Evolutionary conservation across 2,888 invertebrate species (phyloP).

Genomic region (Lutraria lutraria): DNA sequence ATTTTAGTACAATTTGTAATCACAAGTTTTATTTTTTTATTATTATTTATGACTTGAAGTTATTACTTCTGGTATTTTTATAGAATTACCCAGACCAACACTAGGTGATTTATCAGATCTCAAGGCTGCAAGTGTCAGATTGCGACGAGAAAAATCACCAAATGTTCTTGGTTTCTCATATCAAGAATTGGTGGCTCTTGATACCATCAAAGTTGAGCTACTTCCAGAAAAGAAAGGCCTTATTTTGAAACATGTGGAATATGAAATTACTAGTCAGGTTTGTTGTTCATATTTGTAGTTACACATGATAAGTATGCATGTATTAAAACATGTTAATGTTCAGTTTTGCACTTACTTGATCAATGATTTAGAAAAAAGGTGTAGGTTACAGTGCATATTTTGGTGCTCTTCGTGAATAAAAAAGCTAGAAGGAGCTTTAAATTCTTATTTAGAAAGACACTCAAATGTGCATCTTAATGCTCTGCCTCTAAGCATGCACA

Average conservation of each 20-base stretch:
- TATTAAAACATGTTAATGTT: no score
- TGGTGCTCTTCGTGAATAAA: no score
- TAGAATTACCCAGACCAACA: constrained; percentile 86
- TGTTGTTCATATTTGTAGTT: constrained; percentile 20
- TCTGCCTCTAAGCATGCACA: no score
- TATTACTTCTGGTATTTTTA: constrained; percentile 31
- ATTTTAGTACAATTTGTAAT: background rate
- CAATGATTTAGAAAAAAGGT: no score
- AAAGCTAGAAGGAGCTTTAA: no score
- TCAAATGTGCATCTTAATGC: no score
- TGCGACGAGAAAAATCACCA: constrained; percentile 84
- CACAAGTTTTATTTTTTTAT: background rate
- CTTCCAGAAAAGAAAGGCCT: constrained; percentile 87
- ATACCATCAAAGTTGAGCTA: constrained; percentile 86
- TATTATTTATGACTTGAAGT: background rate
- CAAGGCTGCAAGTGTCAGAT: constrained; percentile 80
- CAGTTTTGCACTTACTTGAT: no score
- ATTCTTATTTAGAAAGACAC: no score
- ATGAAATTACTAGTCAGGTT: constrained; percentile 87
- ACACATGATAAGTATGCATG: background rate
- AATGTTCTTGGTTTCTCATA: constrained; percentile 85
- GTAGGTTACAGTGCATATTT: no score
- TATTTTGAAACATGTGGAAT: constrained; percentile 87
- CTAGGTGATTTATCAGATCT: constrained; percentile 86
- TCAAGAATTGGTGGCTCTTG: constrained; percentile 85